phyloP scores from a whole-genome alignment of 2,888 invertebrate genomes.

The Ectemnius cavifrons region DNA sequence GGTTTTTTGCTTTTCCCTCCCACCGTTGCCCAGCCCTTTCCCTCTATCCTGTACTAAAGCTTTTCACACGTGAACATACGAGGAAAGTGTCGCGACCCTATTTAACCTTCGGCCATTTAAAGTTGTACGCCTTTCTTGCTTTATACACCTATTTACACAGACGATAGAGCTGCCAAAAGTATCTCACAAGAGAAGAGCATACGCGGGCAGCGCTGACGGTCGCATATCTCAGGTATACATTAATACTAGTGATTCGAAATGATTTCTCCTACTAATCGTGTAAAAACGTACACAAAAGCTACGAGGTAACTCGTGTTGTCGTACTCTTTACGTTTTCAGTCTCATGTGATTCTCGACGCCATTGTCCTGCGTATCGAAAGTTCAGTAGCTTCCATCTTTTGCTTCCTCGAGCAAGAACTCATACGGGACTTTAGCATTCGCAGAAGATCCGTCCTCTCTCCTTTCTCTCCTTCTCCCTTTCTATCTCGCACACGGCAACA shows the following conservation, averaged over 20 bases:
- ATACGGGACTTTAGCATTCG: conserved; percentile 24
- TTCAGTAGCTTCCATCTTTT: conserved; percentile 42
- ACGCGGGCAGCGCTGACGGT: conserved; percentile 48
- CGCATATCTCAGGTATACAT: conserved; percentile 68
- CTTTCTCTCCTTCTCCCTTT: neutral
- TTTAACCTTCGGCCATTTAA: conserved; percentile 48
- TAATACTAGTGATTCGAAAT: conserved; percentile 72
- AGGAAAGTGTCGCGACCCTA: conserved; percentile 21
- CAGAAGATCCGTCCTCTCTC: conserved; percentile 7
- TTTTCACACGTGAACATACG: conserved; percentile 4
- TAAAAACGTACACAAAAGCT: conserved; percentile 74
- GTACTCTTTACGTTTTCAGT: conserved; percentile 73
- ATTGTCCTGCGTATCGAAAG: conserved; percentile 55
- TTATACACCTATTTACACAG: conserved; percentile 71
- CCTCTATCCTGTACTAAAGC: conserved; percentile 5
- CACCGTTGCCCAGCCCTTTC: neutral
- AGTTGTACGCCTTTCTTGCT: conserved; percentile 64
- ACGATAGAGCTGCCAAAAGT: conserved; percentile 59
- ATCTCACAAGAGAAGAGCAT: conserved; percentile 32
- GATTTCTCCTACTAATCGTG: conserved; percentile 55
- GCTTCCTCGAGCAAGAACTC: conserved; percentile 28
- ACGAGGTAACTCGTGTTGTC: conserved; percentile 74
- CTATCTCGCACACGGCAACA: neutral
- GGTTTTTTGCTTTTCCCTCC: neutral
- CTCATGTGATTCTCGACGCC: conserved; percentile 72